Evolutionary conservation across 1,140 invertebrate species (phyloP).

Genomic region (Ips typographus): DNA sequence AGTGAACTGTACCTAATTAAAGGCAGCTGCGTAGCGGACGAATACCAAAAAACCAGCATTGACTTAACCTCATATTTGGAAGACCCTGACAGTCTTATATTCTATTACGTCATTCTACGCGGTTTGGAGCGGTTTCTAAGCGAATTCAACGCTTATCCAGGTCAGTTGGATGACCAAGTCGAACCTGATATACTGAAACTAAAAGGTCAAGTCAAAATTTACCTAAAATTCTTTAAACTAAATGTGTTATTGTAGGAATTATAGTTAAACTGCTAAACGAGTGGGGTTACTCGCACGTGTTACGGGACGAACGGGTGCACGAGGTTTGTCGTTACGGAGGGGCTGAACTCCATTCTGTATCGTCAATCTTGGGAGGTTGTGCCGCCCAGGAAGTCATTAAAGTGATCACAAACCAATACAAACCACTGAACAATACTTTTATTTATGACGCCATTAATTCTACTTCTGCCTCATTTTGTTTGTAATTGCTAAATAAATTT

Average conservation of each 20-base stretch:
- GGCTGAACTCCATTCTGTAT: slow-evolving; percentile 92
- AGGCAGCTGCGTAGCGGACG: slow-evolving; percentile 77
- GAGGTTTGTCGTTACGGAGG: slow-evolving; percentile 95
- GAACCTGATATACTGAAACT: slow-evolving; percentile 48
- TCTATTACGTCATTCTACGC: slow-evolving; percentile 89
- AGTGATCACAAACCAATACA: slow-evolving; percentile 95
- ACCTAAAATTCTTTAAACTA: not conserved
- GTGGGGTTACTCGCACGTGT: slow-evolving; percentile 70
- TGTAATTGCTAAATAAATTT: slow-evolving; percentile 5
- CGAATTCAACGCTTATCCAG: slow-evolving; percentile 89
- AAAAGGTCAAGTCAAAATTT: slow-evolving; percentile 31
- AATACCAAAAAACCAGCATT: slow-evolving; percentile 59
- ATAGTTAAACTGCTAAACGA: slow-evolving; percentile 73
- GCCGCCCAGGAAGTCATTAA: slow-evolving; percentile 97
- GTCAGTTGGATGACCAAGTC: slow-evolving; percentile 82
- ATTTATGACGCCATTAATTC: slow-evolving; percentile 94
- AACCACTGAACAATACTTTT: slow-evolving; percentile 94
- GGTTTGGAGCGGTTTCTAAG: slow-evolving; percentile 87
- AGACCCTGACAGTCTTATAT: slow-evolving; percentile 80
- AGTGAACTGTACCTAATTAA: slow-evolving; percentile 75
- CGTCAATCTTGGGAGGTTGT: slow-evolving; percentile 89
- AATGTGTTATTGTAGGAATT: slow-evolving; percentile 37
- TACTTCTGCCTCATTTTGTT: slow-evolving; percentile 72
- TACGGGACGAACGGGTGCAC: slow-evolving; percentile 93
- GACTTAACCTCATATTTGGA: slow-evolving; percentile 57